Evolutionary conservation across 2,888 invertebrate species (phyloP).

Genomic region (Auanema freiburgensis): DNA sequence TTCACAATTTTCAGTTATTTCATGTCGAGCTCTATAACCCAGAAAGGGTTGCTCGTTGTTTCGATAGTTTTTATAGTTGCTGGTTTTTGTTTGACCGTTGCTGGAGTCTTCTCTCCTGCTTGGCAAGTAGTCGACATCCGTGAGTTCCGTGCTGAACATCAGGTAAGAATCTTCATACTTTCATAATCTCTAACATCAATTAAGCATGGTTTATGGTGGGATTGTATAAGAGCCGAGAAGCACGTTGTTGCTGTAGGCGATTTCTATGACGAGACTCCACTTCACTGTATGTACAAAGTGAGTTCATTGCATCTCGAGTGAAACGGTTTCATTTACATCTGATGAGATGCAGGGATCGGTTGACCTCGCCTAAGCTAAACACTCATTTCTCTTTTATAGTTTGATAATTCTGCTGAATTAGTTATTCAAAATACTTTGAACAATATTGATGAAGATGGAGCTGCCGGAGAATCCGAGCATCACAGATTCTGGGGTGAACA

Average conservation of each 20-base stretch:
- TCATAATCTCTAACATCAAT: not conserved
- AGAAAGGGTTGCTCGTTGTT: slow-evolving; percentile 55
- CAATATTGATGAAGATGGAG: slow-evolving; percentile 62
- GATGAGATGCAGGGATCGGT: slow-evolving; percentile 1
- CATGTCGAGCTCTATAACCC: slow-evolving; percentile 43
- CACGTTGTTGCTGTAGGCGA: slow-evolving; percentile 63
- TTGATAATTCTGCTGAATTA: slow-evolving; percentile 61
- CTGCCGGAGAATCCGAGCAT: slow-evolving; percentile 62
- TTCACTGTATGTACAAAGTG: slow-evolving; percentile 63
- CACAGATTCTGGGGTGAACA: slow-evolving; percentile 62
- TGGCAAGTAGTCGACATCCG: slow-evolving; percentile 63
- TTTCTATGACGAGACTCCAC: slow-evolving; percentile 62
- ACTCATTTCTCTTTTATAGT: slow-evolving; percentile 35
- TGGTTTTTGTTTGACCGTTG: slow-evolving; percentile 55
- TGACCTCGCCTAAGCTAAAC: not conserved
- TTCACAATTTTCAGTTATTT: no score
- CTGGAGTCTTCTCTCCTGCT: slow-evolving; percentile 53
- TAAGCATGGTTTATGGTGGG: slow-evolving; percentile 63
- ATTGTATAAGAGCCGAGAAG: slow-evolving; percentile 61
- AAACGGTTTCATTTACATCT: slow-evolving; percentile 10
- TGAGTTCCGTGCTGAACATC: slow-evolving; percentile 62
- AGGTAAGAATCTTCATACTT: slow-evolving; percentile 35
- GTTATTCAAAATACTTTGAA: slow-evolving; percentile 62
- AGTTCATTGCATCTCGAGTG: not conserved
- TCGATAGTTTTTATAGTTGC: slow-evolving; percentile 58